These are phyloP conservation scores for Megamerina dolium DNA, from an alignment of 2,888 invertebrate species.

Conservation along the genomic window DNA sequence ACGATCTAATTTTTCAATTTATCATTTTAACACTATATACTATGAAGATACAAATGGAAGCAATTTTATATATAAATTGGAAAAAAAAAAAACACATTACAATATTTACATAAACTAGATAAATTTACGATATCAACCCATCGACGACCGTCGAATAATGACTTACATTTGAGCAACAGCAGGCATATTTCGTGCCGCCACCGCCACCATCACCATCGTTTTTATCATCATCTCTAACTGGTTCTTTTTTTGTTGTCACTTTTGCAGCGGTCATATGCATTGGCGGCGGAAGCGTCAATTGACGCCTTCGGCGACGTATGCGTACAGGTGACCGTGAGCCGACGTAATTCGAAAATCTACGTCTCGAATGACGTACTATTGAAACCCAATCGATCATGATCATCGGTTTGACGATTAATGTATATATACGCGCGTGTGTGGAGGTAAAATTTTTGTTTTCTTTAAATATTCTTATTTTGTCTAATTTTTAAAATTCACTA, in stretches of 20 bases:
- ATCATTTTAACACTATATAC: too few species aligned
- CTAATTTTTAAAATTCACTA: too few species aligned
- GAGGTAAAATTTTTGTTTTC: too few species aligned
- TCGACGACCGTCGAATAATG: too few species aligned
- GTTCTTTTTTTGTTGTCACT: conserved; percentile 22
- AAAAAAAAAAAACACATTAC: too few species aligned
- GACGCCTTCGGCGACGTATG: conserved; percentile 52
- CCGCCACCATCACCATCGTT: conserved; percentile 12
- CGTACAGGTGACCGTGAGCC: conserved; percentile 62
- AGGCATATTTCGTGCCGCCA: conserved; percentile 30
- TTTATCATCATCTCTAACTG: conserved; percentile 15
- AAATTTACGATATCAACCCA: too few species aligned
- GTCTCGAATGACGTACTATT: conserved; percentile 64
- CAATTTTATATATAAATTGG: conserved; percentile 4
- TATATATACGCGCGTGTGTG: not conserved
- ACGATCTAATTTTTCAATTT: too few species aligned
- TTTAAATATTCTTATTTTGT: too few species aligned
- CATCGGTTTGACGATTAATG: conserved; percentile 1
- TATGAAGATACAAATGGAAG: not conserved
- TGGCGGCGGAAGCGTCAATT: conserved; percentile 35
- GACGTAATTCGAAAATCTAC: conserved; percentile 66
- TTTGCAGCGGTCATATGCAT: conserved; percentile 17
- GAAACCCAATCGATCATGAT: conserved; percentile 77
- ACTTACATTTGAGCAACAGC: conserved; percentile 47
- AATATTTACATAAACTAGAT: too few species aligned